Conservation (phyloP, 2,888 invertebrate species). For the Drosophila lacicola region DNA sequence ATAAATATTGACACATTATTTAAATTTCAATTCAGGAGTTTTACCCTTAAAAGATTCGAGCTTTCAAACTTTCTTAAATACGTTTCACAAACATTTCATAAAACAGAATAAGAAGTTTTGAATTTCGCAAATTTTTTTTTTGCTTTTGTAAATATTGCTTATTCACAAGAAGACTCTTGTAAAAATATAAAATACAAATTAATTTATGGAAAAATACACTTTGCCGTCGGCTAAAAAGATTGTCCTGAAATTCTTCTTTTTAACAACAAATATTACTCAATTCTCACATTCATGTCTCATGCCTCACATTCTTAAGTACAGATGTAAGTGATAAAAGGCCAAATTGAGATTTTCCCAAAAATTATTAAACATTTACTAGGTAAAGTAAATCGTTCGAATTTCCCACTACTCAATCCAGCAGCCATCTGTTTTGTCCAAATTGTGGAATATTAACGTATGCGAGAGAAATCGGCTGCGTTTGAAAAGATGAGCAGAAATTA, state of each 20-base stretch:
- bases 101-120: too few species aligned
- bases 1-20: too few species aligned
- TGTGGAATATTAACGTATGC: conserved; percentile 22
- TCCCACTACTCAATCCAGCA: not conserved
- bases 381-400: not conserved
- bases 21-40: too few species aligned
- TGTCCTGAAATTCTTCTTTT: not conserved
- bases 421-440: conserved; percentile 53
- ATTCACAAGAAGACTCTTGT: too few species aligned
- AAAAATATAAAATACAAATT: too few species aligned
- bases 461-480: conserved; percentile 28
- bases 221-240: conserved; percentile 12
- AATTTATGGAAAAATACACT: not conserved
- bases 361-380: not conserved
- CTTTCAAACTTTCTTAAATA: too few species aligned
- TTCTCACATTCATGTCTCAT: not conserved
- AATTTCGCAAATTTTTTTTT: too few species aligned
- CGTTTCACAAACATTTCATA: too few species aligned
- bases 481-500: conserved; percentile 50
- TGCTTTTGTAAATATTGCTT: too few species aligned
- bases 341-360: not conserved
- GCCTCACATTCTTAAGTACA: not conserved
- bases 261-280: not conserved
- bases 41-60: too few species aligned
- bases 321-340: not conserved